Evolutionary conservation across 2,797 vertebrate species (phyloP), one percentile per base, ranked within the genome.

Genomic region (Florisuga fusca): DNA sequence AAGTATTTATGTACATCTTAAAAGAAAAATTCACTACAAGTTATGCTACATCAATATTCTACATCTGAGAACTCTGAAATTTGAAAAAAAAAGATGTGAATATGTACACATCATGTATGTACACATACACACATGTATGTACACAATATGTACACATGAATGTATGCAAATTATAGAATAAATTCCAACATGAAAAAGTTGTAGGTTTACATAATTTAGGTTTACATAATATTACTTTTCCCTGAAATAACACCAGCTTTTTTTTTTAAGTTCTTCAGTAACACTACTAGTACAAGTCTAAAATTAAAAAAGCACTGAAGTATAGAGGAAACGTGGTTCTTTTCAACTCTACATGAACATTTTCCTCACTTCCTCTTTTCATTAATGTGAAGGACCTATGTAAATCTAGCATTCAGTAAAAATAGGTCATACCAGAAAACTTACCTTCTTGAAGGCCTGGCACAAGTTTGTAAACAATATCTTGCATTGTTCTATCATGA

Each of bases 401-500:
- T 71, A 66, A 87, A 71, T 58, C 25, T 81, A 91, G 59, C 22
- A 66, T 87, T 84, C 63, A 77, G 51, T 86, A 84, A 81, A 73
- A 61, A 67, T 36, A 68, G 12, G 66, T 48, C 15, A n/a, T 31
- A 77, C 25, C 17, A 21, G 58, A 34, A 62, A 87, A 96, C 98
- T 97, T 80, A 99, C 99, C 99, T 98, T 99, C 99, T 97, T 99
- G 99, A 94, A 99, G 98, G 97, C 99, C 99, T 76, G 99, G 99
- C 66, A 99, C 99, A 98, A 99, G 95, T 94, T 99, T 99, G 98
- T 99, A 99, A 96, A 99, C 99, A 93, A 99, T 99, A 98, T 99
- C 99, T 97, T 99, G 99, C 99, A 99, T 99, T 98, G 99, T 99
- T 98, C 99, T 98, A 97, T 99, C 99, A 99, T 99, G 99, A 95